Base-by-base conservation (phyloP, 1,140 invertebrate genomes). In the Aphaenogaster floridana region DNA sequence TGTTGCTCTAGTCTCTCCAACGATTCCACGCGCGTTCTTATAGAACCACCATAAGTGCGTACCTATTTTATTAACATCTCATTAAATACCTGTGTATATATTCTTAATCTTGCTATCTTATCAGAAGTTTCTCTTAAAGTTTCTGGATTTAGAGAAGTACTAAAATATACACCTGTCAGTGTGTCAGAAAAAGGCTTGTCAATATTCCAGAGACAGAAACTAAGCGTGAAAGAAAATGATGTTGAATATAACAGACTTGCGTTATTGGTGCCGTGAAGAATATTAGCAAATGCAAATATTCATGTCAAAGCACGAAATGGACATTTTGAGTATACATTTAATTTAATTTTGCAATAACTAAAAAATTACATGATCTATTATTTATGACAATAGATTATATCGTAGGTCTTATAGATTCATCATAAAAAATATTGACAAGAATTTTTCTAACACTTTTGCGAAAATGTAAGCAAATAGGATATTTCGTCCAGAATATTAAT, bases 11-110 rank as follows among this genome's bases (percentile, higher is more conserved):
- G 93, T 92, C 97, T 96, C 93, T 97, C 97, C 89, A 97, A 95
- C 13, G 97, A 97, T 89, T 97, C 97, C 52, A 96, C 96, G 69
- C 97, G 95, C 21, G 96, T 96, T 77, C 97, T 95, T 83, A 98
- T 97, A 39, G 97, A 97, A 72, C 97, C 97, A 87, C 96, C 96
- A 89, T 97, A 96, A 42, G 96, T 97, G 79, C 95, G 94, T 61
- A 96, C 95, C 96, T 96, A 90, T 78, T 89, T 87, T 63, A 89
- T 79, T 74, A 86, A 90, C 21, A 90, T 72, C 15, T 83, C 39
- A 81, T 77, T 45, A 86, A 64, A 57, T 66, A 69, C 6, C 87
- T 83, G 0, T 83, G 0, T 61, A 91, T 86, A 69, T 85, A 86
- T 80, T 57, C 13, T 50, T 64, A 39, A 80, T 83, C 28, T 66